Base-by-base conservation (phyloP, 2,797 vertebrate genomes). In the Anas georgica region DNA sequence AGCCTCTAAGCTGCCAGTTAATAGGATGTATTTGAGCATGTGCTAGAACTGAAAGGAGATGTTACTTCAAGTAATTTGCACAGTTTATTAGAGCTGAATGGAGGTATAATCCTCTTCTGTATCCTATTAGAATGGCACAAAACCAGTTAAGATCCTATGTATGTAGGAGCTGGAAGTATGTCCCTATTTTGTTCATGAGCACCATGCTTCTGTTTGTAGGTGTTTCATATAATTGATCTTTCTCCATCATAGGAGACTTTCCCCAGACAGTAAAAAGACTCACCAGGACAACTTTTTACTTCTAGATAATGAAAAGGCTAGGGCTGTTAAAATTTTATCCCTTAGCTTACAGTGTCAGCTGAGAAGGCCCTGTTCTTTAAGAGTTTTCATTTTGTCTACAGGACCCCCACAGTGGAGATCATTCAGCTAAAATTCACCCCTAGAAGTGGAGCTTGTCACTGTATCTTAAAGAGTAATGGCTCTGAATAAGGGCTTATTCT, bases 391-490 rank as follows among this genome's bases (percentile, higher is more conserved):
- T 80, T 83, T 46, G 13, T 48, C 20, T 82, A 15, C 59, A 69
- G 62, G 39, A 85, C 31, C 6, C 1, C 1, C 18, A 5, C 1
- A 3, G 18, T 4, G 0, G 6, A 69, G 70, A 39, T 84, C 10
- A 22, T 17, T 67, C 41, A 59, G 7, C 8, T 48, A 48, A 68
- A 37, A 23, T 48, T 86, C 18, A 15, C 2, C 18, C 45, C 35
- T 73, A 31, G 6, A 75, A 62, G 18, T 31, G 50, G 72, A 64
- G 46, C 37, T 54, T 56, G 33, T 78, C 39, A 16, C 29, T 54
- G 6, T 41, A 5, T 25, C 7, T 56, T 35, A 26, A 25, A 37
- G 26, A 39, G 23, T 26, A 69, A 25, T 25, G 28, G 31, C 45
- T 83, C 46, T 37, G 39, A 68, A 8, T 74, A 84, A 84, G 31